Conservation (phyloP, 2,888 invertebrate genomes). For the Pachliopta kotzebuea region DNA sequence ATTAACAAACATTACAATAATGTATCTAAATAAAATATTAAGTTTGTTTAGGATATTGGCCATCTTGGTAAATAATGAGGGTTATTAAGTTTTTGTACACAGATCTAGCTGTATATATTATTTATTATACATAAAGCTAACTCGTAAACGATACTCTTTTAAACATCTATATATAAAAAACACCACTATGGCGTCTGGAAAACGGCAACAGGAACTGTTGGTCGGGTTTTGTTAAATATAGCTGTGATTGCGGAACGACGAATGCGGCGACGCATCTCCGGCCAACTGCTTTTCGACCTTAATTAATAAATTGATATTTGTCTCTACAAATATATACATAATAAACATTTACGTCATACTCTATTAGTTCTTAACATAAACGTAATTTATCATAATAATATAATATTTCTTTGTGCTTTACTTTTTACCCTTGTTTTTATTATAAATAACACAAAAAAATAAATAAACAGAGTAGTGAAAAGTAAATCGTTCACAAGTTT, state of each 20-base stretch:
- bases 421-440: no score
- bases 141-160: conserved; percentile 8
- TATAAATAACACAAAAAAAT: no score
- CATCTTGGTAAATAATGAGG: background rate
- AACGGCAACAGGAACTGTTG: conserved; percentile 26
- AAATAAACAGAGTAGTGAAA: no score
- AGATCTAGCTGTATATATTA: background rate
- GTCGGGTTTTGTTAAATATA: conserved; percentile 35
- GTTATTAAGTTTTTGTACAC: background rate
- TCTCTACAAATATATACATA: background rate
- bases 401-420: no score
- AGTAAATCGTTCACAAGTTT: no score
- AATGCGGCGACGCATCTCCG: conserved; percentile 26
- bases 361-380: no score
- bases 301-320: conserved; percentile 32
- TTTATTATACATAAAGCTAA: background rate
- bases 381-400: no score
- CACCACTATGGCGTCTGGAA: conserved; percentile 21
- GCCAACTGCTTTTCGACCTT: conserved; percentile 35
- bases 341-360: background rate
- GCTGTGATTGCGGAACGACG: conserved; percentile 32
- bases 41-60: background rate
- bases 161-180: conserved; percentile 24
- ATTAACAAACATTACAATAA: no score
- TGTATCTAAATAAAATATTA: no score